Percentiles rank a stretch among this genome's conserved stretches.
Evolutionary conservation across 2,113 vertebrate genomes (phyloP).

Genomic region (Nesogale talazaci): DNA sequence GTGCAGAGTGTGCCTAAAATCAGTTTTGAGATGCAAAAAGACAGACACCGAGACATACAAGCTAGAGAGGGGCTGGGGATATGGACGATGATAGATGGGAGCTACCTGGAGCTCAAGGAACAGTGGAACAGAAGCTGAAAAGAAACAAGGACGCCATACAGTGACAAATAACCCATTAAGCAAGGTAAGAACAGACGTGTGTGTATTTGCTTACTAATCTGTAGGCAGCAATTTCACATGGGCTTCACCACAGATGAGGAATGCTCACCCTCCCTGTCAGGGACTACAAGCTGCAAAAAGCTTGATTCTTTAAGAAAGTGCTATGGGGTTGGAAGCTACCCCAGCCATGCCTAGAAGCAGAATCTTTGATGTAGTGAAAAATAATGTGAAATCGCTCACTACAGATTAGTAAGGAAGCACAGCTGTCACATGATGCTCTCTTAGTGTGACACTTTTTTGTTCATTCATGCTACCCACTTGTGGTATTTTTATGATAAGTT

Average conservation of each 20-base stretch:
- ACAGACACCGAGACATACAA: not conserved
- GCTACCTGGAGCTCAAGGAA: not conserved
- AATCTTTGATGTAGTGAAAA: not conserved
- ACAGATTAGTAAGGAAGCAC: not conserved
- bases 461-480: not conserved
- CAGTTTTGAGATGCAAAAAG: not conserved
- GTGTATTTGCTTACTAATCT: too few relatives aligned
- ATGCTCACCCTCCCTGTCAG: too few relatives aligned
- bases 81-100: not conserved
- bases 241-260: too few relatives aligned
- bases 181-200: too few relatives aligned
- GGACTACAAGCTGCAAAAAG: not conserved
- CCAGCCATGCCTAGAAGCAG: not conserved
- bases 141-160: not conserved
- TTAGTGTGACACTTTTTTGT: not conserved
- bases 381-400: not conserved
- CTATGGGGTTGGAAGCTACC: not conserved
- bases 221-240: too few relatives aligned
- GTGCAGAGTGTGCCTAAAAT: not conserved
- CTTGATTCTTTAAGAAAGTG: not conserved
- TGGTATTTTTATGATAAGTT: not conserved
- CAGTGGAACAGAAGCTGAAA: not conserved
- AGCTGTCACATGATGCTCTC: too few relatives aligned
- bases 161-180: too few relatives aligned
- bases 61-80: not conserved